Base-by-base conservation (phyloP, 1,140 invertebrate genomes). In the Dryas iulia region DNA sequence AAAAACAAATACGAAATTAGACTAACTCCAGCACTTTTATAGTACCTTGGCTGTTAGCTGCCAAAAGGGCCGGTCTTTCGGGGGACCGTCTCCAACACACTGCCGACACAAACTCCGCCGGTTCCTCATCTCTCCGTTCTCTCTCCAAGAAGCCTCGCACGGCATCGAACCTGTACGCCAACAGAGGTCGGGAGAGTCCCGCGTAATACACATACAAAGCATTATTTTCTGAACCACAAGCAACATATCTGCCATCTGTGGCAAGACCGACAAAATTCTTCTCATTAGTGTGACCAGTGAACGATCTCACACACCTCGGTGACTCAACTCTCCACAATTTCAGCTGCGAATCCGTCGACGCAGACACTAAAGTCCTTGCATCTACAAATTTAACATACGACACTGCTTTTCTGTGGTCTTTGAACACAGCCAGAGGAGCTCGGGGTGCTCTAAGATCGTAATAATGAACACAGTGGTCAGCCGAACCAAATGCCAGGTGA, bases 251-350 rank as follows among this genome's bases (percentile, higher is more conserved):
- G 2, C 97, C 98, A 92, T 99, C 97, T 0, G 97, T 98, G 0
- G 98, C 97, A n/a, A 99, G 88, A 0, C 98, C 98, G 8, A 99
- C 98, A 93, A 99, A 99, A 89, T 99, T 99, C 86, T 99, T 99
- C 87, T 99, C 98, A 90, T 99, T 99, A 1, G 96, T 94, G 91
- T 99, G 98, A 1, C 97, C 97, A n/a, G 96, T 95, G 91, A 98
- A 98, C 1, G 97, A 97, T 52, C 97, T 93, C 33, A 98, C 86
- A 91, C 96, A 98, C 67, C 96, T 94, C 6, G 96, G 94, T 7
- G 92, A 92, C 73, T 96, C 95, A 0, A 98, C 95, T 82, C 96
- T 96, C 98, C 98, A 99, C 84, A 99, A 94, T 91, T 98, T 98
- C 5, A 99, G 90, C 81, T 98, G 97, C 30, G 97, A 98, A 92